Base-by-base conservation (phyloP, 2,113 vertebrate species). In the Bagarius yarrelli region DNA sequence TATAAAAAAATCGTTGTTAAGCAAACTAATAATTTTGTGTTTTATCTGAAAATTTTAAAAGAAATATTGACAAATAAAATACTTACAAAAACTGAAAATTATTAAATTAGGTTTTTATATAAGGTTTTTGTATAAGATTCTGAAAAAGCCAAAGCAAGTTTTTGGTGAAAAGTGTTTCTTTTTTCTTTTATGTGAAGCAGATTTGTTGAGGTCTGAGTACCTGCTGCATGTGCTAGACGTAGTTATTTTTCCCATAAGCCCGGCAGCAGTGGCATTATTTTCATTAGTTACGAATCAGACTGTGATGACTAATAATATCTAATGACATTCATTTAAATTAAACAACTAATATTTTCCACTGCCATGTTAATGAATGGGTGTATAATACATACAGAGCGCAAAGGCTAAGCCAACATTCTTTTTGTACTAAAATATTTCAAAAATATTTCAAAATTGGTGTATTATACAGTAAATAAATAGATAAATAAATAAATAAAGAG, bases 401-500 rank as follows among this genome's bases (percentile, higher is more conserved):
- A 21, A 13, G 36, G 63, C 14, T 56, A 56, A 79, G 69, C 78
- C 6, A n/a, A n/a, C 34, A 32, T 71, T 56, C 79, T 83, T 85
- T 23, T 30, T 53, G 16, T 72, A 53, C 36, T 18, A 6, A 32
- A 25, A 9, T 82, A 86, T 87, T n/a, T 82, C 47, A 14, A 84
- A 89, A 81, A 84, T 87, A 87, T 77, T 84, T 4, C 2, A 30
- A 57, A n/a, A 8, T 6, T 47, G 8, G 83, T 55, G 82, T 47
- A 76, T 55, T 52, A 6, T 53, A 8, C 5, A 3, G 56, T 80
- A 59, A 4, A 13, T 64, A 74, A 61, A 59, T 71, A 70, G 81
- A 73, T 21, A 9, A 4, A 50, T 52, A 55, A 8, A 36, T 36
- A 50, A 40, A 13, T 40, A 14, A 83, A 71, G 57, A 69, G 56